A percentile compares a stretch with the other conserved stretches of the same genome.
These are phyloP conservation scores for Tinea semifulvella DNA, from an alignment of 2,888 invertebrate species.

Conservation along the genomic window DNA sequence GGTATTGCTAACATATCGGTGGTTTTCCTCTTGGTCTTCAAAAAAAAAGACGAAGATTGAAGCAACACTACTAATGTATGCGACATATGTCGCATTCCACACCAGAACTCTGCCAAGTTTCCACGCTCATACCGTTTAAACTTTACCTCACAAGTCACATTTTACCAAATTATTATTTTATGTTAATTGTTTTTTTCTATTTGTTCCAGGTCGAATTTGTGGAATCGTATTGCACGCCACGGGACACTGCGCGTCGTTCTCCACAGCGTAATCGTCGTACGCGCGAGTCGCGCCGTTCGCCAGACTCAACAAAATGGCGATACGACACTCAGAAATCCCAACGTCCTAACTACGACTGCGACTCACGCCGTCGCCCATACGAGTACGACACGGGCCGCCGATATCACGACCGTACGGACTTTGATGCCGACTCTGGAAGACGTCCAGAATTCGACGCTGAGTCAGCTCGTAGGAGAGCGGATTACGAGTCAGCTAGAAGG, in stretches of 20 bases:
- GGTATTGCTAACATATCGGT: no score
- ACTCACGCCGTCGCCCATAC: slow-evolving; percentile 48
- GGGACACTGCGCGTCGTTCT: slow-evolving; percentile 68
- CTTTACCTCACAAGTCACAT: no score
- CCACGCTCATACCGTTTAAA: no score
- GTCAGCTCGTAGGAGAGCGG: slow-evolving; percentile 50
- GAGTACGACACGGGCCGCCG: slow-evolving; percentile 41
- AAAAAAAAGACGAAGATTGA: no score
- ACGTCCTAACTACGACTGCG: slow-evolving; percentile 53
- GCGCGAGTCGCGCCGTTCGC: slow-evolving; percentile 49
- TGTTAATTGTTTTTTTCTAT: slow-evolving; percentile 15
- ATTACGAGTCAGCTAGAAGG: slow-evolving; percentile 58
- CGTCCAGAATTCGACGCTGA: slow-evolving; percentile 51
- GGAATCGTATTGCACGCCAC: slow-evolving; percentile 78
- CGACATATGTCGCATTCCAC: no score
- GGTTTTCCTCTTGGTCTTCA: no score
- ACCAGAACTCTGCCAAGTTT: no score
- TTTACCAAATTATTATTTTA: no score
- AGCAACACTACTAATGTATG: no score
- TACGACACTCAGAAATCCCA: slow-evolving; percentile 48
- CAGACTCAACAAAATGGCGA: slow-evolving; percentile 55
- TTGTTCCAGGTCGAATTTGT: slow-evolving; percentile 74
- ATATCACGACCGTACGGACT: slow-evolving; percentile 37
- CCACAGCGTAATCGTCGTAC: slow-evolving; percentile 56
- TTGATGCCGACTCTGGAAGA: slow-evolving; percentile 51